These are phyloP conservation scores for Lota lota DNA, from an alignment of 2,113 vertebrate species.

Conservation along the genomic window DNA sequence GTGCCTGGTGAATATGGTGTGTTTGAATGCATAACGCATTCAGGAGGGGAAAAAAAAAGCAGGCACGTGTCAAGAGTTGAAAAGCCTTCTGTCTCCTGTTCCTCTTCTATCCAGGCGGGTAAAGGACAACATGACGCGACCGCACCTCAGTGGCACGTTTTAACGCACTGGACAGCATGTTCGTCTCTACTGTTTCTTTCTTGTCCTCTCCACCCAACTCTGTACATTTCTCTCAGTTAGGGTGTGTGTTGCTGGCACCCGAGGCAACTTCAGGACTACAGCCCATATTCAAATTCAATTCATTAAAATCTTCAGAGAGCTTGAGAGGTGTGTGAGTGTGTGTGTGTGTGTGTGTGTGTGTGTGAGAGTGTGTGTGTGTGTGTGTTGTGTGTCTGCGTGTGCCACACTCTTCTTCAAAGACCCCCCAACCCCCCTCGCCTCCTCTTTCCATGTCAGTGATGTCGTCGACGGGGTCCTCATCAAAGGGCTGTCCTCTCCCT, in stretches of 20 bases:
- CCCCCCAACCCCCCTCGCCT: conserved; percentile 18
- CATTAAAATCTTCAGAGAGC: conserved; percentile 61
- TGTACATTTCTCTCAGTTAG: conserved; percentile 7
- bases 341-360: conserved; percentile 8
- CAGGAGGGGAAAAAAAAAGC: background rate
- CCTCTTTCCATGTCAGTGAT: conserved; percentile 41
- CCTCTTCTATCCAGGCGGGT: conserved; percentile 29
- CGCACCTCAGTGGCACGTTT: conserved; percentile 41
- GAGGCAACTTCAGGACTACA: conserved; percentile 29
- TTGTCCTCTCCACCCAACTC: background rate
- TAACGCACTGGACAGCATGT: conserved; percentile 28
- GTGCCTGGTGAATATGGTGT: background rate
- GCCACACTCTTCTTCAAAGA: conserved; percentile 57
- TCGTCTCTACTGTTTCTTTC: conserved; percentile 12
- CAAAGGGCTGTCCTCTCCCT: conserved; percentile 65
- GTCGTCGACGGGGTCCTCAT: conserved; percentile 58
- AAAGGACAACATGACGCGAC: conserved; percentile 14
- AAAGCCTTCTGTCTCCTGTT: background rate
- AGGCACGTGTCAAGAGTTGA: background rate
- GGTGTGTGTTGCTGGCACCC: conserved; percentile 19
- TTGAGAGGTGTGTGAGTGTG: conserved; percentile 1
- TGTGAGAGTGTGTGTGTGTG: conserved; percentile 3
- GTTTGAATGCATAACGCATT: too few species aligned
- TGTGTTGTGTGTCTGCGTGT: conserved; percentile 5
- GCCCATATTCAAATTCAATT: conserved; percentile 62